Evolutionary conservation across 2,797 vertebrate genomes (phyloP).

Genomic region (Cyclopterus lumpus): DNA sequence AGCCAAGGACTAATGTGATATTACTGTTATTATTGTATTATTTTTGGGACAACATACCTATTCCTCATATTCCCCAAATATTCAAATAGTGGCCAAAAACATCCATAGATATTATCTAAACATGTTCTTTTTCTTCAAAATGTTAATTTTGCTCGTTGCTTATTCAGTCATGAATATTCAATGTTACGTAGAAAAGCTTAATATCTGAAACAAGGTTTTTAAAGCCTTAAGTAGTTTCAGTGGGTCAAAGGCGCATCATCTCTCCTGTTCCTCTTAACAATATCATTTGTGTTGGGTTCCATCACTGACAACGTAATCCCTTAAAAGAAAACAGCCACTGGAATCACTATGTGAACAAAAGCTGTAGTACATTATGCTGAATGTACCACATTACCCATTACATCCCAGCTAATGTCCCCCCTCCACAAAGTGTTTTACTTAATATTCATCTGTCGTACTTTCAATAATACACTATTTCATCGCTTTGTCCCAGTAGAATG

Average conservation of each 20-base stretch:
- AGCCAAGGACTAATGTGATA: not conserved
- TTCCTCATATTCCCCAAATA: not conserved
- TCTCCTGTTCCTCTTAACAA: too few relatives aligned
- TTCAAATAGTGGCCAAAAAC: not conserved
- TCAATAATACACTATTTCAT: not conserved
- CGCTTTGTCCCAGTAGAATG: not conserved
- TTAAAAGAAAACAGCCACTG: too few relatives aligned
- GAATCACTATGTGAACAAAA: too few relatives aligned
- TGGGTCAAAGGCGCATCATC: not conserved
- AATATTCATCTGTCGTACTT: not conserved
- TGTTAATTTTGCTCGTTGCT: not conserved
- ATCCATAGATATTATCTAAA: not conserved
- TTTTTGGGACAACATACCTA: not conserved
- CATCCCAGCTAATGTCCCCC: not conserved
- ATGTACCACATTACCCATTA: too few relatives aligned
- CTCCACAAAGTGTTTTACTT: not conserved
- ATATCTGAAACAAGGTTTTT: not conserved
- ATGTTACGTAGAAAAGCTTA: not conserved
- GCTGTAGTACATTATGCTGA: too few relatives aligned
- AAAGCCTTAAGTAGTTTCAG: too few relatives aligned
- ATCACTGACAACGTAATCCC: too few relatives aligned
- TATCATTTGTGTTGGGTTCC: too few relatives aligned
- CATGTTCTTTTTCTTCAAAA: not conserved
- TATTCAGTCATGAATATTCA: not conserved
- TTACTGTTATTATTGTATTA: not conserved